Conservation (phyloP, 2,113 vertebrate genomes). For the Donacobius atricapilla region DNA sequence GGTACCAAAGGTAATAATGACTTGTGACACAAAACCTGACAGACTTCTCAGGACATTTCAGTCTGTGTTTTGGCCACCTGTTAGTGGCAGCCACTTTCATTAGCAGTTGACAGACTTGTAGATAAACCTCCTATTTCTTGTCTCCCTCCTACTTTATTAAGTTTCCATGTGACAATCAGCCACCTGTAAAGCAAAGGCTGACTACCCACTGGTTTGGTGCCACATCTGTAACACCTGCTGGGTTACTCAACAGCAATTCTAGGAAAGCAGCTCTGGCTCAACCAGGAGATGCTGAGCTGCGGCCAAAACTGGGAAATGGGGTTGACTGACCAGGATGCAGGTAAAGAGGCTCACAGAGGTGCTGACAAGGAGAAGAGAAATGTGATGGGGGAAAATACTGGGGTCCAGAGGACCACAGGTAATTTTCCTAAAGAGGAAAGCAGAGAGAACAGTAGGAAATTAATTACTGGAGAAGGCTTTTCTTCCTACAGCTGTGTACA, state of each 20-base stretch:
- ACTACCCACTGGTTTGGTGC: not conserved
- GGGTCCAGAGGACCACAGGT: not conserved
- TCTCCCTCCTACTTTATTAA: not conserved
- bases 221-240: not conserved
- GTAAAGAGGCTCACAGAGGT: not conserved
- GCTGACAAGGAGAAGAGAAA: not conserved
- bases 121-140: not conserved
- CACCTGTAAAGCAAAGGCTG: not conserved
- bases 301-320: not conserved
- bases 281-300: not conserved
- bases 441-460: not conserved
- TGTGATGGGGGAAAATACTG: not conserved
- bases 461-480: not conserved
- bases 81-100: conserved; percentile 8
- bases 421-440: not conserved
- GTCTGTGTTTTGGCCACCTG: not conserved
- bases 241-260: not conserved
- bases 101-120: not conserved
- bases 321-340: not conserved
- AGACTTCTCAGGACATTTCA: not conserved
- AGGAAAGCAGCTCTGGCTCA: not conserved
- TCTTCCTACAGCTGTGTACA: not conserved
- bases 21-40: not conserved
- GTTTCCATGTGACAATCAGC: not conserved
- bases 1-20: not conserved